phyloP scores from a whole-genome alignment of 2,113 vertebrate genomes.

The Plecturocebus donacophilus region DNA sequence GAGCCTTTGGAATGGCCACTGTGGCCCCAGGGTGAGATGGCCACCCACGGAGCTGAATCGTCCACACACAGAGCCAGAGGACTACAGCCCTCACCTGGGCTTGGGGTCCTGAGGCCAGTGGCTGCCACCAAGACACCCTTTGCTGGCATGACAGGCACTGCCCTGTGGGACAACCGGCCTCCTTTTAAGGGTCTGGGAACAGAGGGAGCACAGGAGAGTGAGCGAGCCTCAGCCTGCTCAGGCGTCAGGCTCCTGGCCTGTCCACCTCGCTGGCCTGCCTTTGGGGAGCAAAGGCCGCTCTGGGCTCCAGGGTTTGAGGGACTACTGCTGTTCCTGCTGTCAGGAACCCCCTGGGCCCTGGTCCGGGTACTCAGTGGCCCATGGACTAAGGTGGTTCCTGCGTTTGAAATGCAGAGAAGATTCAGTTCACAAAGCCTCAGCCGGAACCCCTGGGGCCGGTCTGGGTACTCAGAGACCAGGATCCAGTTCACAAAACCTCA shows the following conservation, averaged over 20 bases:
- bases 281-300: not conserved
- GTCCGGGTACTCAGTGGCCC: no score
- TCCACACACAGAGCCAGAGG: not conserved
- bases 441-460: no score
- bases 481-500: no score
- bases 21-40: not conserved
- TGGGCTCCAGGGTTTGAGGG: not conserved
- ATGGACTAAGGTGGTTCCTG: no score
- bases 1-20: not conserved
- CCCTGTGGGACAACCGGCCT: not conserved
- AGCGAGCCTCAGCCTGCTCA: not conserved
- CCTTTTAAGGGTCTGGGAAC: not conserved
- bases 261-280: not conserved
- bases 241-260: not conserved
- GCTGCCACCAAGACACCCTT: not conserved
- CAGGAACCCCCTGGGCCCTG: no score
- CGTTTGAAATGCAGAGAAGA: not conserved
- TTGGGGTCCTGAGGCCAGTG: not conserved
- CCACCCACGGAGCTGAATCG: fast-evolving
- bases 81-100: not conserved
- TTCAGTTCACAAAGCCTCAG: no score
- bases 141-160: no score
- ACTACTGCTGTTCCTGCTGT: not conserved
- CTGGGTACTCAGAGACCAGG: no score
- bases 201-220: no score